phyloP scores from a whole-genome alignment of 2,113 vertebrate species.

The Camelus dromedarius region DNA sequence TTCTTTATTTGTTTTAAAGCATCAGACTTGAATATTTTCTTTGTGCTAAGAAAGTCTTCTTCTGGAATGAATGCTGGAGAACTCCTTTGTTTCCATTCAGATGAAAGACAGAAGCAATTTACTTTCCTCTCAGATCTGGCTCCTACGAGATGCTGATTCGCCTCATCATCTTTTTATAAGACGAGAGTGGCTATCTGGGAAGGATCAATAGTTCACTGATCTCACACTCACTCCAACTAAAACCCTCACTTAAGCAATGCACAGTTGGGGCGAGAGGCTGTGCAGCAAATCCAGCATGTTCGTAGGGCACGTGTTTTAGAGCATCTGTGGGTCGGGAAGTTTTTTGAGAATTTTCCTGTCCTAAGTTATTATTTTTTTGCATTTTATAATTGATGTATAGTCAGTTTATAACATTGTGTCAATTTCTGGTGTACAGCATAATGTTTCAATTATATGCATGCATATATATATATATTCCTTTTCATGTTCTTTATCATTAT shows the following conservation, averaged over 20 bases:
- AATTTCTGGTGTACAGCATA: not conserved
- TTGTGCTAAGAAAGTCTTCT: not conserved
- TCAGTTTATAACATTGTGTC: not conserved
- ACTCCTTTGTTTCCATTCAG: slow-evolving; percentile 10
- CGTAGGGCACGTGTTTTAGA: not conserved
- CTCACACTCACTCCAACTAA: not conserved
- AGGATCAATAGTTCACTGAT: not conserved
- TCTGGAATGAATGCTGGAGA: not conserved
- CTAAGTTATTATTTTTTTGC: not conserved
- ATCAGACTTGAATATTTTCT: not conserved
- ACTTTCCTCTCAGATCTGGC: not conserved
- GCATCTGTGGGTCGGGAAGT: not conserved
- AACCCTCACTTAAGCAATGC: not conserved
- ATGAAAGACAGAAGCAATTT: slow-evolving; percentile 26
- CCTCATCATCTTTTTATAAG: slow-evolving; percentile 7
- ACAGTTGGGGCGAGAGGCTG: not conserved
- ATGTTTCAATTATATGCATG: not conserved
- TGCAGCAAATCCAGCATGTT: not conserved
- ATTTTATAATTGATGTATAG: not conserved
- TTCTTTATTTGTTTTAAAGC: slow-evolving; percentile 31
- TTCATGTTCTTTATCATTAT: not conserved
- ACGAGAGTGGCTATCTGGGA: not conserved
- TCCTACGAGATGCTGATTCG: not conserved
- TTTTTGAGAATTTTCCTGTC: not conserved
- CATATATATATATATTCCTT: not conserved